phyloP scores from a whole-genome alignment of 2,797 vertebrate species.

The Gila robusta region DNA sequence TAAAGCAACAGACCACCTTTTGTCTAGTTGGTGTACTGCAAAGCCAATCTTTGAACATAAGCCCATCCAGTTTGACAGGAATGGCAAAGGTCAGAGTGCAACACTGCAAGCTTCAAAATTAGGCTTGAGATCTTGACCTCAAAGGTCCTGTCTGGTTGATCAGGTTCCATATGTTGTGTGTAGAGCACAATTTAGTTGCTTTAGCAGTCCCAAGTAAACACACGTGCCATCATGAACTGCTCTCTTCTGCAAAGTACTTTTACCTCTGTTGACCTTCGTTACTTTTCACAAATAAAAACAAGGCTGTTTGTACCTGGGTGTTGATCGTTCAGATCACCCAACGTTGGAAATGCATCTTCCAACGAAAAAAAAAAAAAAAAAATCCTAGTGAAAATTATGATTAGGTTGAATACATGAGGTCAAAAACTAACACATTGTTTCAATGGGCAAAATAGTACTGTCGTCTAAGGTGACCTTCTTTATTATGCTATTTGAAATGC shows the following conservation, averaged over 20 bases:
- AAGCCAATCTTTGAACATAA: conserved; percentile 78
- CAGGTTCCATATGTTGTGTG: conserved; percentile 67
- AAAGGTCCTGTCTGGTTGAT: conserved; percentile 74
- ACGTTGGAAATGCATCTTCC: neutral
- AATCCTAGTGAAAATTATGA: neutral
- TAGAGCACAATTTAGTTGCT: conserved; percentile 58
- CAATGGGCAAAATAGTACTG: conserved; percentile 72
- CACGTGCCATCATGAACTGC: neutral
- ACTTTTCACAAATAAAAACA: too few relatives aligned
- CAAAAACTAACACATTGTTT: conserved; percentile 31
- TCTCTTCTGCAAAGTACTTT: neutral
- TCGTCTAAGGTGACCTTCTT: conserved; percentile 72
- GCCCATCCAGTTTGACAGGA: conserved; percentile 68
- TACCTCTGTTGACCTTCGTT: neutral
- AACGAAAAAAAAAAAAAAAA: neutral
- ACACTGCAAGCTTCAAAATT: conserved; percentile 75
- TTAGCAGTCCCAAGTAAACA: conserved; percentile 26
- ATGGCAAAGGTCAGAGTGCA: conserved; percentile 78
- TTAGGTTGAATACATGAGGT: neutral
- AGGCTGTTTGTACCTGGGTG: neutral
- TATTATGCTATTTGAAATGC: conserved; percentile 72
- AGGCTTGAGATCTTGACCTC: conserved; percentile 74
- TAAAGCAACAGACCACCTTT: conserved; percentile 64
- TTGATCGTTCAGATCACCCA: neutral
- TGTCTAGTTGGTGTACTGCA: conserved; percentile 72